Evolutionary conservation across 2,113 vertebrate species (phyloP), one percentile per base, ranked within the genome.

Genomic region (Lagenorhynchus albirostris): DNA sequence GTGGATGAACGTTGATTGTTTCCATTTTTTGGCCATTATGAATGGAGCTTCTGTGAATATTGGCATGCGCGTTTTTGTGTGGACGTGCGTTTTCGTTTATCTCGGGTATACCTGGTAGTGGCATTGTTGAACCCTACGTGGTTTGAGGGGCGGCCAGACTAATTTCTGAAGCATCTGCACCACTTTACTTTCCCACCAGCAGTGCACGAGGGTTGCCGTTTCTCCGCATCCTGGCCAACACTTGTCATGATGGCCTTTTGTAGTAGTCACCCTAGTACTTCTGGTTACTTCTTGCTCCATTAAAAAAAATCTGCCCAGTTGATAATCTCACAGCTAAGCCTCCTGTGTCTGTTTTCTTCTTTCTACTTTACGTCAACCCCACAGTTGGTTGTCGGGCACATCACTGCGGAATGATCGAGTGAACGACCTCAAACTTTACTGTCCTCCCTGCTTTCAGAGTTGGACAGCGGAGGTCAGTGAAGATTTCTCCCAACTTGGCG

Each of bases 221-320:
- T 73, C 58, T 53, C 50, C 15, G 23, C 33, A 29, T 70, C 20
- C 8, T 60, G 62, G 12, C 33, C 83, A 71, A n/a, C 58, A 38
- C 31, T 63, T 29, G 20, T 18, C 23, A n/a, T 36, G 55, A 55
- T 31, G 74, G 23, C 25, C 68, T 67, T 90, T 60, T 15, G 2
- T 29, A 80, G 12, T 1, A 33, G 58, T 36, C 58, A n/a, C 50
- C 14, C 6, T 82, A 50, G 50, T 13, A 17, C n/a, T 58, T 36
- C 63, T 94, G 33, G 65, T 81, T 68, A 93, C 5, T 44, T 74
- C 62, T 67, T 85, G 26, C 9, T 65, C 44, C n/a, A 23, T 95
- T 80, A 10, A 68, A 29, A 62, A 67, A 67, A 25, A 36, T 38
- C 79, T 41, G 36, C 89, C 53, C 15, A 20, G 4, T 50, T 62